These are phyloP conservation scores for Clytia hemisphaerica DNA, from an alignment of 30 jellyfish, hydroid and myxozoan genomes.

Conservation along the genomic window DNA sequence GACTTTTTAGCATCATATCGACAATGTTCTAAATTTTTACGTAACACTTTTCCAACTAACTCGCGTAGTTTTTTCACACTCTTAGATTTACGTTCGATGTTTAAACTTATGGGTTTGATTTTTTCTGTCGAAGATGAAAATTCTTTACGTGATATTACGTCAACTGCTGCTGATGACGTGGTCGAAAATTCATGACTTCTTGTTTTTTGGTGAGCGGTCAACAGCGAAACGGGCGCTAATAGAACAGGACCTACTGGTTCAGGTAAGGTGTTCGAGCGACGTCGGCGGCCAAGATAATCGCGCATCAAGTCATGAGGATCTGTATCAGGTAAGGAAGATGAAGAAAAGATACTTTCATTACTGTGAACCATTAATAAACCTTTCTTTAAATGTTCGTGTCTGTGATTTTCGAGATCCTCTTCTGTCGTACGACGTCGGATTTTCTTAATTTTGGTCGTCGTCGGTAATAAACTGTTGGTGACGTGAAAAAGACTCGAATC, in stretches of 20 bases:
- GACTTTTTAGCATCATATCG: constrained; percentile 2
- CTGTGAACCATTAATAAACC: background rate
- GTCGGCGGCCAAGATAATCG: too few species aligned
- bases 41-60: constrained; percentile 9
- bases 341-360: background rate
- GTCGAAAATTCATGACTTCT: too few species aligned
- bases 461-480: background rate
- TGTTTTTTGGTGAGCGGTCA: too few species aligned
- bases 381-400: background rate
- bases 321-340: background rate
- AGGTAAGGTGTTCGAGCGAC: too few species aligned
- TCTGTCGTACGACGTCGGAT: constrained; percentile 3
- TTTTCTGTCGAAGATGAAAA: background rate
- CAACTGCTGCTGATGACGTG: too few species aligned
- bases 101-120: background rate
- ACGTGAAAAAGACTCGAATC: background rate
- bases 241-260: too few species aligned
- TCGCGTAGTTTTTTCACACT: constrained; percentile 8
- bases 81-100: constrained; percentile 17
- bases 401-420: background rate
- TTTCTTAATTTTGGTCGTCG: constrained; percentile 6
- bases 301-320: background rate
- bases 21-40: constrained; percentile 8
- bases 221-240: too few species aligned
- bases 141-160: too few species aligned